Conservation (phyloP, 2,113 vertebrate genomes). For the Corythaeola cristata region DNA sequence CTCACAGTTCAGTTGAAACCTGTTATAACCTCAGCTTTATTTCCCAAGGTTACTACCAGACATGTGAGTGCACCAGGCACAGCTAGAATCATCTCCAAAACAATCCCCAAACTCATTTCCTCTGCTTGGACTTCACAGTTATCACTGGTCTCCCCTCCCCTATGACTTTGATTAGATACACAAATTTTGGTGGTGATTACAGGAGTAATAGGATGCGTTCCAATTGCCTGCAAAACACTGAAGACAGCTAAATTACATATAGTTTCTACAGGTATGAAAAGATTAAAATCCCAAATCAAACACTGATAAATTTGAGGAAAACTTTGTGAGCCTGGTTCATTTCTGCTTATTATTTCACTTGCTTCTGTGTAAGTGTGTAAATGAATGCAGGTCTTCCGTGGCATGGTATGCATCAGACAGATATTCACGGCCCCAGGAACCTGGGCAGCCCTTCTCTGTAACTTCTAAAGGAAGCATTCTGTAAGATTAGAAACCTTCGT, state of each 20-base stretch:
- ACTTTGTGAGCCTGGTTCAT: background rate
- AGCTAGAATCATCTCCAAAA: background rate
- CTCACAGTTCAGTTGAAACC: background rate
- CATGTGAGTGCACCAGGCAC: background rate
- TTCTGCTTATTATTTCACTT: background rate
- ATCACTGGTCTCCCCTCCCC: background rate
- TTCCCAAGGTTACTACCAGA: background rate
- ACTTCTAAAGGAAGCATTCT: background rate
- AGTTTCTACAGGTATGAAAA: background rate
- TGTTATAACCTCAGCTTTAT: background rate
- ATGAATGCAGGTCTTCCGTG: background rate
- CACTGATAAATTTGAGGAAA: background rate
- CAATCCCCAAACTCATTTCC: background rate
- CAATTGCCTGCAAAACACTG: background rate
- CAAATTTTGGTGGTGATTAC: background rate
- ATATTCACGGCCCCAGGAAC: background rate
- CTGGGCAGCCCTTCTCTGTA: background rate
- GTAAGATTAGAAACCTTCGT: background rate
- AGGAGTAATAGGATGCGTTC: background rate
- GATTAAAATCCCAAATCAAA: background rate
- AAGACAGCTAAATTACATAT: background rate
- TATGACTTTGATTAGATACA: background rate
- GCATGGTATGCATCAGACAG: accelerated
- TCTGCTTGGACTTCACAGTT: background rate
- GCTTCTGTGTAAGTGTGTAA: background rate